A percentile compares a stretch with the other conserved stretches of the same genome.
phyloP scores from a whole-genome alignment of 2,888 invertebrate species.

The Caenorhabditis panamensis region DNA sequence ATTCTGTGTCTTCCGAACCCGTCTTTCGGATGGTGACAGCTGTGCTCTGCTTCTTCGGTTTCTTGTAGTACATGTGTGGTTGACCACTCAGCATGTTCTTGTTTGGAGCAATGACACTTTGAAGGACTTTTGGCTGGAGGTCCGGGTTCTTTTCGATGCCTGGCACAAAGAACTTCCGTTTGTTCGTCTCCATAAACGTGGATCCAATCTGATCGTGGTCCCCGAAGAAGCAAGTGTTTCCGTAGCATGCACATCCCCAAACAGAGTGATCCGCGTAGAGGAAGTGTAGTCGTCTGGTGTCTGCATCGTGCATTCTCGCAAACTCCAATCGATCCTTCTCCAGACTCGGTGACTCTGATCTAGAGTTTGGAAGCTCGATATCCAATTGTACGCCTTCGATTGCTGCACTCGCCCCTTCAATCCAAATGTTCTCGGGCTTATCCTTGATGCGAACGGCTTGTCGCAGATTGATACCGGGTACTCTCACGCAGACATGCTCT shows the following conservation, averaged over 20 bases:
- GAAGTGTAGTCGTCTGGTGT: conserved; percentile 93
- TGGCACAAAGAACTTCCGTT: conserved; percentile 61
- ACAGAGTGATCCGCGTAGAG: conserved; percentile 87
- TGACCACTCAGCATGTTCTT: conserved; percentile 27
- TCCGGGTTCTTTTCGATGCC: conserved; percentile 51
- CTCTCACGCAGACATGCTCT: conserved; percentile 69
- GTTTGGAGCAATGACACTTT: conserved; percentile 61
- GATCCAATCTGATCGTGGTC: conserved; percentile 85
- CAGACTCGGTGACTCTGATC: conserved; percentile 22
- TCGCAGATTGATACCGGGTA: conserved; percentile 63
- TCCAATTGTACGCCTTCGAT: conserved; percentile 62
- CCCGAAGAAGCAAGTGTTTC: conserved; percentile 95
- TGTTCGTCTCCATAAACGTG: conserved; percentile 60
- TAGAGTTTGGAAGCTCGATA: conserved; percentile 57
- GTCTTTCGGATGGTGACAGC: conserved; percentile 9
- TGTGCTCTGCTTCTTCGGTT: conserved; percentile 18
- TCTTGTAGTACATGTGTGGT: conserved; percentile 45
- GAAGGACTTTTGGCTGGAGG: conserved; percentile 67
- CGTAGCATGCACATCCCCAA: conserved; percentile 91
- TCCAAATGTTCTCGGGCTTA: conserved; percentile 45
- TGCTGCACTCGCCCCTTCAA: conserved; percentile 58
- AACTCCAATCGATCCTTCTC: conserved; percentile 79
- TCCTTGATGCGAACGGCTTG: conserved; percentile 58
- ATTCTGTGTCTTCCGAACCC: conserved; percentile 46
- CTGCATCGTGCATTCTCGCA: conserved; percentile 86